These are phyloP conservation scores for Planiliza haematocheilus DNA, from an alignment of 2,113 vertebrate species.

Conservation along the genomic window DNA sequence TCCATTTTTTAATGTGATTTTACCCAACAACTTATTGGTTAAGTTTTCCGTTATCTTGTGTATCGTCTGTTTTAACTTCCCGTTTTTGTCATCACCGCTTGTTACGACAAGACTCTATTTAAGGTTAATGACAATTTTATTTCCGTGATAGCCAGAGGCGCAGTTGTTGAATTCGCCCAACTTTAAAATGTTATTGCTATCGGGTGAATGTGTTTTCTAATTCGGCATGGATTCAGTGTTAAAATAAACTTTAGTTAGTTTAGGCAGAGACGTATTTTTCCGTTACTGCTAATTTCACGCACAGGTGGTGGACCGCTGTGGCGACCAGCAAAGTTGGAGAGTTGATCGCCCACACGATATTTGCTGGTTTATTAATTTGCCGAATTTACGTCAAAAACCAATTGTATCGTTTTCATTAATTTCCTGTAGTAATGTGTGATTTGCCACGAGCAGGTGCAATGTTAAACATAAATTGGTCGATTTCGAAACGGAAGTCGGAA, in stretches of 20 bases:
- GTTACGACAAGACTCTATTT: not conserved
- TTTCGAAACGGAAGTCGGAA: not conserved
- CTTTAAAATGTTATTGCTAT: not conserved
- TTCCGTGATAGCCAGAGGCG: rapidly evolving
- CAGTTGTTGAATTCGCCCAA: rapidly evolving
- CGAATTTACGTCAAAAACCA: not conserved
- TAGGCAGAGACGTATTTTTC: not conserved
- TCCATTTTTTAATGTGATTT: not conserved
- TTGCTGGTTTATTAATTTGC: not conserved
- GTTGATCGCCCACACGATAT: not conserved
- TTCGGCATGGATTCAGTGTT: not conserved
- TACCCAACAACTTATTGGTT: not conserved
- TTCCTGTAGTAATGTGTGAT: rapidly evolving
- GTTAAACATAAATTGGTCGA: rapidly evolving
- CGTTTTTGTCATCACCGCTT: constrained; percentile 1
- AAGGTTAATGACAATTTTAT: not conserved
- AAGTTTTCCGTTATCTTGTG: constrained; percentile 15
- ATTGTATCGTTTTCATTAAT: not conserved
- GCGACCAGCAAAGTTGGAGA: too few species aligned
- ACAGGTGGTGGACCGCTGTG: too few species aligned
- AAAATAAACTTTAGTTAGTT: not conserved
- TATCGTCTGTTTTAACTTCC: constrained; percentile 10
- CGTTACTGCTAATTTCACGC: not conserved
- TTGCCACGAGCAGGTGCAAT: not conserved
- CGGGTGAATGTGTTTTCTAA: not conserved